Percentiles rank a stretch among this genome's conserved stretches.
These are phyloP conservation scores for Hyphantria cunea DNA, from an alignment of 1,140 invertebrate genomes.

Conservation along the genomic window DNA sequence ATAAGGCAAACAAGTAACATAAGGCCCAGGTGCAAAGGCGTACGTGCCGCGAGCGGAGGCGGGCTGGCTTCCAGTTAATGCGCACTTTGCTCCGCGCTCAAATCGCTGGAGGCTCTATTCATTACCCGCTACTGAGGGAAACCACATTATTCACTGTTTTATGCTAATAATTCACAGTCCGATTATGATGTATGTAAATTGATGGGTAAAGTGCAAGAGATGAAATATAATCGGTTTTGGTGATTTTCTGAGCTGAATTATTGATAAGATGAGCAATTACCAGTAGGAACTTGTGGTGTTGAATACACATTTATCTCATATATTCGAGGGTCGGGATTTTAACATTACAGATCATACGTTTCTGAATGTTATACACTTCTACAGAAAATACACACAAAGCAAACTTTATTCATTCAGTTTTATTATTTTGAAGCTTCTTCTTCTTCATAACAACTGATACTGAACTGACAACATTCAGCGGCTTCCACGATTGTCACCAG, in stretches of 20 bases:
- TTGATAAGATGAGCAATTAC: too few relatives aligned
- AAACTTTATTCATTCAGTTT: too few relatives aligned
- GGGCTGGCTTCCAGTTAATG: constrained; percentile 24
- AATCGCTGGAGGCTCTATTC: not conserved
- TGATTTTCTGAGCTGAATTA: too few relatives aligned
- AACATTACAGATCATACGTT: too few relatives aligned
- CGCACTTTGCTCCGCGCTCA: not conserved
- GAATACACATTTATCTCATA: not conserved
- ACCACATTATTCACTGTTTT: not conserved
- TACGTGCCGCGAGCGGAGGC: constrained; percentile 40
- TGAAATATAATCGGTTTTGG: not conserved
- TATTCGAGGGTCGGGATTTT: not conserved
- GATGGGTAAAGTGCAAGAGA: not conserved
- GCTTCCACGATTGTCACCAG: too few relatives aligned
- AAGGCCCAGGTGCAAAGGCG: constrained; percentile 40
- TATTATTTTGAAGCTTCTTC: too few relatives aligned
- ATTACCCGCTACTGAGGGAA: constrained; percentile 5
- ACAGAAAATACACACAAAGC: too few relatives aligned
- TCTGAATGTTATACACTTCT: too few relatives aligned
- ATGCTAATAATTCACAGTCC: not conserved
- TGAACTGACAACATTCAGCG: too few relatives aligned
- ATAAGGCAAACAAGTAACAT: too few relatives aligned
- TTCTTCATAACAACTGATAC: too few relatives aligned
- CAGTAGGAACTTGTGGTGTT: too few relatives aligned
- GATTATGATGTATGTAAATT: constrained; percentile 5